A percentile compares a stretch with the other conserved stretches of the same genome.
phyloP scores from a whole-genome alignment of 1,140 invertebrate species.

The Drosophila nigrodunni region DNA sequence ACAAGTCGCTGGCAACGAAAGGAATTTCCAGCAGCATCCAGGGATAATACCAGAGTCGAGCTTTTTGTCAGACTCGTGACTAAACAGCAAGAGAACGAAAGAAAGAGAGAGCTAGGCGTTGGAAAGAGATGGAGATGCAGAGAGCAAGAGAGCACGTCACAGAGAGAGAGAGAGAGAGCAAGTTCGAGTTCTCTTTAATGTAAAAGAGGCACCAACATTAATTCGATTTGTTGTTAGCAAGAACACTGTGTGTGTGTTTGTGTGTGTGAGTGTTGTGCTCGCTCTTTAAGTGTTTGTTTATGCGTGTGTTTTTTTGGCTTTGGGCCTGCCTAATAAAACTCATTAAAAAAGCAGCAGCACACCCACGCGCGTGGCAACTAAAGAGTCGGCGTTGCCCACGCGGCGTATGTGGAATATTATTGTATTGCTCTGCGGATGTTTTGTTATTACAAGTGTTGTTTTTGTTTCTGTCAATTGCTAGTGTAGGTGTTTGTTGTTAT shows the following conservation, averaged over 20 bases:
- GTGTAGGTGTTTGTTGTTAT: constrained; percentile 9
- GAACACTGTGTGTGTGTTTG: not conserved
- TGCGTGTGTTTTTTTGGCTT: constrained; percentile 54
- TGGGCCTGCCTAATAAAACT: constrained; percentile 74
- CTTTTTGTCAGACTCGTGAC: constrained; percentile 58
- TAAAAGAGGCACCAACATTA: constrained; percentile 56
- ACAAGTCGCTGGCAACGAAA: constrained; percentile 24
- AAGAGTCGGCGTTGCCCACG: constrained; percentile 23
- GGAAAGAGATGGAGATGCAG: not conserved
- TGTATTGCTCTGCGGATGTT: not conserved
- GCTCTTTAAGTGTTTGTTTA: constrained; percentile 82
- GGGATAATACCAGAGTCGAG: constrained; percentile 73
- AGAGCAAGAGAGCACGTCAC: not conserved
- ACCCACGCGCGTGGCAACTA: constrained; percentile 24
- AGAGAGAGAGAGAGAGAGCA: constrained; percentile 14
- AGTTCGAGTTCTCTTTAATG: constrained; percentile 43
- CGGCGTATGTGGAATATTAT: constrained; percentile 47
- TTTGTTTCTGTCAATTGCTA: not conserved
- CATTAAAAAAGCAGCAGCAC: constrained; percentile 68
- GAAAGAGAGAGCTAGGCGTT: constrained; percentile 11
- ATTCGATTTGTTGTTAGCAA: constrained; percentile 63
- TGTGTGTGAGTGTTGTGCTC: constrained; percentile 41
- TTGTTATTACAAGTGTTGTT: constrained; percentile 18
- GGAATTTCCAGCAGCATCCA: constrained; percentile 75
- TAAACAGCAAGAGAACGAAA: constrained; percentile 14